These are phyloP conservation scores for Parazoanthus swiftii DNA, from an alignment of 92 coral and sea anemone species.

Conservation along the genomic window DNA sequence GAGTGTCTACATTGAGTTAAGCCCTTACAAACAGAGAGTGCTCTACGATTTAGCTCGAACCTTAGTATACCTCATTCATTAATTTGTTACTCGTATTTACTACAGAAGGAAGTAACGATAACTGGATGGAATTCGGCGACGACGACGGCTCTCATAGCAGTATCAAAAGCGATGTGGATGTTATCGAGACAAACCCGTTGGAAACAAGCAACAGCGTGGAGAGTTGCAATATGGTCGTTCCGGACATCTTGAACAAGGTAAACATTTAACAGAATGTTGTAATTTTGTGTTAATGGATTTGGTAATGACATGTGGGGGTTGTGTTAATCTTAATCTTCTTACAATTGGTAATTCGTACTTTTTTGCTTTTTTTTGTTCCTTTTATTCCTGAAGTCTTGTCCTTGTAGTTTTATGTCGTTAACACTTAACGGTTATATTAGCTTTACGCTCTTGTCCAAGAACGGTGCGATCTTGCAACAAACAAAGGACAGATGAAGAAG, in stretches of 20 bases:
- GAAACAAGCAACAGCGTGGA: not conserved
- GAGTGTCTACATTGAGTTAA: too few relatives aligned
- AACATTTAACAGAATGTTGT: not conserved
- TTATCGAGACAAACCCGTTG: not conserved
- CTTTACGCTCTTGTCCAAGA: too few relatives aligned
- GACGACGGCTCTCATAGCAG: not conserved
- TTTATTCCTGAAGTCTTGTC: too few relatives aligned
- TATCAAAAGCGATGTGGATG: not conserved
- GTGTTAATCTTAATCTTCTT: too few relatives aligned
- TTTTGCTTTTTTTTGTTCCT: too few relatives aligned
- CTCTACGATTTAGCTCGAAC: not conserved
- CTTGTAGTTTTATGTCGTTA: too few relatives aligned
- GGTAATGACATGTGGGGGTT: not conserved
- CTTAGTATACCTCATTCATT: too few relatives aligned
- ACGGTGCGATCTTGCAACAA: too few relatives aligned
- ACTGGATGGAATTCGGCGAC: not conserved
- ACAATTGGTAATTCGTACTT: too few relatives aligned
- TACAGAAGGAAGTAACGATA: conserved; percentile 1
- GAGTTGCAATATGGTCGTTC: not conserved
- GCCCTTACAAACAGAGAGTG: too few relatives aligned
- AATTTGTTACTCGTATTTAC: not conserved
- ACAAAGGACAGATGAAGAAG: too few relatives aligned
- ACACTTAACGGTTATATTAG: too few relatives aligned
- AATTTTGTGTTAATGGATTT: not conserved
- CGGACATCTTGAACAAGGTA: conserved; percentile 1